phyloP scores from a whole-genome alignment of 30 jellyfish, hydroid and myxozoan species.

The Euphysa ruthae region DNA sequence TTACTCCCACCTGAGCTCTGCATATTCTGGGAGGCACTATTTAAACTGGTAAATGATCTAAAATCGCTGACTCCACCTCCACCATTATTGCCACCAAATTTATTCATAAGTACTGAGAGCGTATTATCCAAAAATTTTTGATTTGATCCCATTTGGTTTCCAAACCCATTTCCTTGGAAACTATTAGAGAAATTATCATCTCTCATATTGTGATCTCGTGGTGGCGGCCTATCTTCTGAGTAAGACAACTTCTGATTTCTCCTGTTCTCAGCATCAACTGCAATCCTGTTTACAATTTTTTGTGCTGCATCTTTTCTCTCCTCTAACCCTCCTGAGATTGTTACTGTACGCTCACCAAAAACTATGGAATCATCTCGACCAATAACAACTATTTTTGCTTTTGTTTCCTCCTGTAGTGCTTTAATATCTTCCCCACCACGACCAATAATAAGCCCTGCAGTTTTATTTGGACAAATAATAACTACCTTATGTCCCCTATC shows the following conservation, averaged over 20 bases:
- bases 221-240: neutral
- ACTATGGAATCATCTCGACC: slow-evolving; percentile 87
- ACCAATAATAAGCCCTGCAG: slow-evolving; percentile 94
- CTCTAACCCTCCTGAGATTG: slow-evolving; percentile 75
- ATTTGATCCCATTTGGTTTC: slow-evolving; percentile 65
- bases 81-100: slow-evolving; percentile 15
- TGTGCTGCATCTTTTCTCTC: slow-evolving; percentile 82
- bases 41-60: too few relatives aligned
- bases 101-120: slow-evolving; percentile 28
- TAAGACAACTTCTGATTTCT: slow-evolving; percentile 63
- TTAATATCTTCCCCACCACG: slow-evolving; percentile 87
- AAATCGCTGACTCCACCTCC: too few relatives aligned
- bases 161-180: slow-evolving; percentile 54
- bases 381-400: slow-evolving; percentile 79
- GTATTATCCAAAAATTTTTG: slow-evolving; percentile 11
- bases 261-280: slow-evolving; percentile 90
- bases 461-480: slow-evolving; percentile 91
- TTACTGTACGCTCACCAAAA: slow-evolving; percentile 88
- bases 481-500: slow-evolving; percentile 65
- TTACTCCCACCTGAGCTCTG: slow-evolving; percentile 42
- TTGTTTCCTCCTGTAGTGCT: slow-evolving; percentile 70
- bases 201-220: neutral
- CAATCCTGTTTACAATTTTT: slow-evolving; percentile 55
- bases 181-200: neutral
- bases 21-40: too few relatives aligned